A percentile compares a stretch with the other conserved stretches of the same genome.
phyloP scores from a whole-genome alignment of 2,113 vertebrate species.

The Cyprinodon variegatus region DNA sequence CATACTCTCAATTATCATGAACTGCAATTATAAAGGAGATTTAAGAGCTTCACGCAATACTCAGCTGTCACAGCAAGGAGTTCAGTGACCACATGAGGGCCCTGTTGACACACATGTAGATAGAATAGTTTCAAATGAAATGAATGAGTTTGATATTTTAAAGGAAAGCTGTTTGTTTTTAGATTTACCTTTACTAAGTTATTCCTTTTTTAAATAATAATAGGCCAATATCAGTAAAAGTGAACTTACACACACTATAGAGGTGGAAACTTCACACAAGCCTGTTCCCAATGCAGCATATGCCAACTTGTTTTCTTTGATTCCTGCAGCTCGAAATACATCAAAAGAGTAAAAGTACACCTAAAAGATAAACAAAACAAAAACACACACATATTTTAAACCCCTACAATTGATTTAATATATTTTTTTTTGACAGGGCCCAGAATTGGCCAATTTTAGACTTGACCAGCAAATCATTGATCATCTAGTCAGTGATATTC shows the following conservation, averaged over 20 bases:
- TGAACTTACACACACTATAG: slow-evolving; percentile 79
- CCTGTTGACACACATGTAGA: slow-evolving; percentile 12
- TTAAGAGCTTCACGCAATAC: neutral
- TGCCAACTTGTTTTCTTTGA: slow-evolving; percentile 68
- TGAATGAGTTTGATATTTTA: neutral
- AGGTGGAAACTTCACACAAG: slow-evolving; percentile 76
- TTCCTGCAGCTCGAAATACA: slow-evolving; percentile 81
- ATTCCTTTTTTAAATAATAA: neutral
- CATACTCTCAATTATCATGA: slow-evolving; percentile 75
- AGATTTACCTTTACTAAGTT: neutral
- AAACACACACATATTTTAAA: too few relatives aligned
- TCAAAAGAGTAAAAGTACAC: slow-evolving; percentile 85
- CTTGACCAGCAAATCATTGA: too few relatives aligned
- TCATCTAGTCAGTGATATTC: too few relatives aligned
- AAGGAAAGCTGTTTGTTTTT: neutral
- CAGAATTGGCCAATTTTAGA: too few relatives aligned
- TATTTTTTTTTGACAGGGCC: too few relatives aligned
- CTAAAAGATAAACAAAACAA: slow-evolving; percentile 59
- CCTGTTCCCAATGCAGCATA: slow-evolving; percentile 82
- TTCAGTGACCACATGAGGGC: slow-evolving; percentile 44
- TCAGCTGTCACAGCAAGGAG: neutral
- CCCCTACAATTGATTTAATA: too few relatives aligned
- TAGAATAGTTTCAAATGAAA: neutral
- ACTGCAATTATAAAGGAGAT: slow-evolving; percentile 68
- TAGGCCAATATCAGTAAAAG: neutral